phyloP scores from a whole-genome alignment of 1,140 invertebrate genomes.

The Leucophenga varia region DNA sequence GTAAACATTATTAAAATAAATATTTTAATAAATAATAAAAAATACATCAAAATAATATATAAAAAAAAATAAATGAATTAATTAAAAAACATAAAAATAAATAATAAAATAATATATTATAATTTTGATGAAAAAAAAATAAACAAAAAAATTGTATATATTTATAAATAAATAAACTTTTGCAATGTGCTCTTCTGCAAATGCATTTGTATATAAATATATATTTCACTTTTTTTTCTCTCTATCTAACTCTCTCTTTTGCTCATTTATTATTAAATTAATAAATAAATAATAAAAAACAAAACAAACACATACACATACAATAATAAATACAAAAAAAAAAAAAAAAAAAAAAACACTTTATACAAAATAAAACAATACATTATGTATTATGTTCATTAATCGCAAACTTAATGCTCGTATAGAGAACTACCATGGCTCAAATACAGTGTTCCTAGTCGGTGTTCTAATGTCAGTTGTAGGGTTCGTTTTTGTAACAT shows the following conservation, averaged over 20 bases:
- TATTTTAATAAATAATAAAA: neutral
- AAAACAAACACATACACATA: constrained; percentile 12
- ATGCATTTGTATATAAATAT: too few species aligned
- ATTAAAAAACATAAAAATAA: too few species aligned
- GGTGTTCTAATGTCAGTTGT: constrained; percentile 97
- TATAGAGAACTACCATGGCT: constrained; percentile 89
- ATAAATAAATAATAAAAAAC: constrained; percentile 1
- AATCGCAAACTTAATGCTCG: too few species aligned
- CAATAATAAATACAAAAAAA: constrained; percentile 1
- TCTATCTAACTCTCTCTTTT: neutral
- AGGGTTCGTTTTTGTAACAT: constrained; percentile 96
- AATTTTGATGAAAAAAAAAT: neutral
- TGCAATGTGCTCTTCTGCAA: too few species aligned
- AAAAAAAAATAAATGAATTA: too few species aligned
- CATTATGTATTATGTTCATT: too few species aligned
- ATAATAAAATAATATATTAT: neutral
- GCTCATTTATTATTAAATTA: neutral
- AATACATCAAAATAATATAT: too few species aligned
- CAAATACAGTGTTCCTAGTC: constrained; percentile 94
- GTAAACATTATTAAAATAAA: too few species aligned
- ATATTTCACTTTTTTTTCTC: neutral
- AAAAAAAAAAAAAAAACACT: constrained; percentile 28
- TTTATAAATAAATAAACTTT: neutral
- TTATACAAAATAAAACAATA: too few species aligned
- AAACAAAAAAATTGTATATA: neutral